Conservation (phyloP, 2,113 vertebrate genomes). For the Struthio camelus region DNA sequence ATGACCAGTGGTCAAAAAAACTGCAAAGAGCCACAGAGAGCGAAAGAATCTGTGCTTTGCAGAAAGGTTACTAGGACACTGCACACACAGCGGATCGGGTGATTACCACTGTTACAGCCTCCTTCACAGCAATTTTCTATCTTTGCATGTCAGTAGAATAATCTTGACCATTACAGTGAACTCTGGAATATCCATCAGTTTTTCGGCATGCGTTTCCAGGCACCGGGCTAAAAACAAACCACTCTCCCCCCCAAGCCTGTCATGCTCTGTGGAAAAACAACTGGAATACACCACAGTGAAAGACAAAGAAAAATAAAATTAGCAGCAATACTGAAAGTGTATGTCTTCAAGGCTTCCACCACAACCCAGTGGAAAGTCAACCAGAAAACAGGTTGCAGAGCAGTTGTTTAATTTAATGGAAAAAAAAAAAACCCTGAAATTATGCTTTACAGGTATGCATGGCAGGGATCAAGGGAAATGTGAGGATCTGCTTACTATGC, state of each 20-base stretch:
- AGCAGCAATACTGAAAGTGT: not conserved
- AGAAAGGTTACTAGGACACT: not conserved
- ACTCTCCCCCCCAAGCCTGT: not conserved
- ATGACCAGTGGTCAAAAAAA: not conserved
- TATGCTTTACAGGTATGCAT: not conserved
- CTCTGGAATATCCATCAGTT: not conserved
- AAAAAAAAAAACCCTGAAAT: not conserved
- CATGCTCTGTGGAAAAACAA: not conserved
- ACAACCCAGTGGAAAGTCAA: not conserved
- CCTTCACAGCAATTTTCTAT: not conserved
- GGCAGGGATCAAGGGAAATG: not conserved
- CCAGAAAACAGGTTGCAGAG: not conserved
- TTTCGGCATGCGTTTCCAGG: rapidly evolving
- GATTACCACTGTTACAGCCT: not conserved
- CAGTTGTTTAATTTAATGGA: not conserved
- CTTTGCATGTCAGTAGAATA: not conserved
- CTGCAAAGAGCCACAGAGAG: not conserved
- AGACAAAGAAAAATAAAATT: not conserved
- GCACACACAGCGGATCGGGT: not conserved
- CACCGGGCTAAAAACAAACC: not conserved
- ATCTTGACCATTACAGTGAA: not conserved
- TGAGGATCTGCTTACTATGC: not conserved
- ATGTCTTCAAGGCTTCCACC: not conserved
- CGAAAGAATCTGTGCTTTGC: not conserved
- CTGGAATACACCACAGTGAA: not conserved